Percentiles rank a stretch among this genome's conserved stretches.
Evolutionary conservation across 2,113 vertebrate genomes (phyloP).

Genomic region (Chaetura pelagica): DNA sequence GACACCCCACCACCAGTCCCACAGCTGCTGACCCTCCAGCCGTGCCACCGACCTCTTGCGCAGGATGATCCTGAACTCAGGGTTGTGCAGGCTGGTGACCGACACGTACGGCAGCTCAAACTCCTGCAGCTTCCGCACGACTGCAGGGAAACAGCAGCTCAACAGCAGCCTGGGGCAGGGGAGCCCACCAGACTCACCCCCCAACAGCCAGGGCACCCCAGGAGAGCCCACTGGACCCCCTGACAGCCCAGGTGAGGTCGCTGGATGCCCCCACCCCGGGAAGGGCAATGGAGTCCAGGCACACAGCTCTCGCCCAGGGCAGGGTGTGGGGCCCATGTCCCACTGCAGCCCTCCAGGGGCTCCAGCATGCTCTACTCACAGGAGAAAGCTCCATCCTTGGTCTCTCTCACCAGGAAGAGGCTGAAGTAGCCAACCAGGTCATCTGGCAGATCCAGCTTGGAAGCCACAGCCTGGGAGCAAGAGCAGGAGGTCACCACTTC

Average conservation of each 20-base stretch:
- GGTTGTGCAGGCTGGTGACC: slow-evolving; percentile 90
- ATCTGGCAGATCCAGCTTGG: slow-evolving; percentile 93
- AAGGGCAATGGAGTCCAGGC: background rate
- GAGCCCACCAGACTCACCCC: background rate
- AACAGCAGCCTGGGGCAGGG: background rate
- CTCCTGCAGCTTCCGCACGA: slow-evolving; percentile 97
- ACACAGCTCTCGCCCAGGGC: background rate
- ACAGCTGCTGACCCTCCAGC: background rate
- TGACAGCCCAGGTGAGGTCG: rapidly evolving
- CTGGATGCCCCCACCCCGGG: too few relatives aligned
- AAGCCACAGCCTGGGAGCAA: slow-evolving; percentile 87
- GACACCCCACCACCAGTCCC: background rate
- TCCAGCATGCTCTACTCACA: slow-evolving; percentile 81
- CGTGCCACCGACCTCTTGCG: slow-evolving; percentile 87
- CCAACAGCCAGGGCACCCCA: background rate
- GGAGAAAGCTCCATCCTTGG: slow-evolving; percentile 88
- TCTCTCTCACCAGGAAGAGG: slow-evolving; percentile 91
- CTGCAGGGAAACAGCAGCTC: slow-evolving; percentile 46
- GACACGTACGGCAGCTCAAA: slow-evolving; percentile 98
- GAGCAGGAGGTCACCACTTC: background rate
- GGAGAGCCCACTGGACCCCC: rapidly evolving
- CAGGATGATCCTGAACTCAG: slow-evolving; percentile 93
- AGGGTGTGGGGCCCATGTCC: background rate
- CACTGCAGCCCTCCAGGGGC: rapidly evolving
- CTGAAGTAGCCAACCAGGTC: slow-evolving; percentile 96